Base-by-base conservation (phyloP, 2,797 vertebrate species). In the Kryptolebias ocellatus region DNA sequence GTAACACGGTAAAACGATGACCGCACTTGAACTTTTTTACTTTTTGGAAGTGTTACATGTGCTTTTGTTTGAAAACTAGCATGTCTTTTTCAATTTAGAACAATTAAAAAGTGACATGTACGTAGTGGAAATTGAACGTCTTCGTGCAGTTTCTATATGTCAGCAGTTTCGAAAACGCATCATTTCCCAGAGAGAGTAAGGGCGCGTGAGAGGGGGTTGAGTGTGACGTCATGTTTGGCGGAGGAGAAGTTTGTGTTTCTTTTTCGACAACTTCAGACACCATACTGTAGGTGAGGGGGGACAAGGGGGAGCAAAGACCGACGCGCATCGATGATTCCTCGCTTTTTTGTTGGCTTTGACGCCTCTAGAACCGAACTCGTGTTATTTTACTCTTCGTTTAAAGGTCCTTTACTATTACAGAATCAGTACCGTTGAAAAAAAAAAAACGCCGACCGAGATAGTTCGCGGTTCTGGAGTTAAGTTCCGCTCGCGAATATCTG, bases 151-250 rank as follows among this genome's bases (percentile, higher is more conserved):
- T 15, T 20, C 12, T 16, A 1, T 47, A 2, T 15, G 4, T 12
- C 76, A 29, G 34, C 44, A 3, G 10, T 9, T 1, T 10, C 27
- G 0, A 76, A 74, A 89, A 91, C 10, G 72, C 60, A 69, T 12
- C 85, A 53, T 17, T 18, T 8, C 14, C 31, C 4, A 20, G 31
- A 24, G 29, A 47, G 17, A 11, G 53, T 29, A 24, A 28, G 70
- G 39, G 68, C 15, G 53, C 4, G 51, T 17, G 68, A 53, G 51
- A 53, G 52, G n/a, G 54, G 46, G 42, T 66, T 49, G 78, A 28
- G 72, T 15, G 79, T 93, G 92, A 94, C 93, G 92, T 92, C 92
- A 93, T 90, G 88, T 87, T 87, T 80, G 70, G 74, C 68, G 59
- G 66, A 76, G 82, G 18, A 56, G 29, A 79, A 78, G 70, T 86